Evolutionary conservation across 2,888 invertebrate genomes (phyloP), one percentile per base, ranked within the genome.

Genomic region (Eilema caniola): DNA sequence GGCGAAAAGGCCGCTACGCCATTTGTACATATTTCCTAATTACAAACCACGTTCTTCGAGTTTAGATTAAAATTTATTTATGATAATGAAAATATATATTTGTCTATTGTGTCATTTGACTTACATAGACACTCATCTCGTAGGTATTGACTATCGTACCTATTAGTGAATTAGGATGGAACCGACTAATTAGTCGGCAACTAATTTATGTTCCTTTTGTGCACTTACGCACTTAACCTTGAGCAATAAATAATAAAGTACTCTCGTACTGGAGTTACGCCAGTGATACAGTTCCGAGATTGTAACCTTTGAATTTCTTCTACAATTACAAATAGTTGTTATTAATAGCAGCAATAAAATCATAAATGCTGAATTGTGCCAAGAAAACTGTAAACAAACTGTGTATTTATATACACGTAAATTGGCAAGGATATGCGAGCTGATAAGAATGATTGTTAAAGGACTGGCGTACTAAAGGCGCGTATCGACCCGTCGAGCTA

Each of bases 381-480:
- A 67, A 65, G 57, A 41, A 65, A 28, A 14, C 23, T 28, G 60
- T 71, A 63, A 67, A 67, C 67, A 67, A 33, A 64, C 31, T 23
- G 12, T 31, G 12, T 24, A 60, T 63, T 24, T 37, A 63, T 12
- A 31, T 53, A 25, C 25, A 24, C 24, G 24, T 12, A 24, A 66
- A 62, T 66, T 62, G 59, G 59, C 67, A 67, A 63, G 47, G 24
- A 0, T 24, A 2, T 31, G 25, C 20, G 56, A 28, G 57, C 62
- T 72, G 66, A 23, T 64, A 20, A 25, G 59, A 25, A 23, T 63
- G 12, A 41, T 73, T 89, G 83, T 79, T 86, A 74, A 79, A 94
- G 92, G 94, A 94, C 81, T 94, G 92, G 94, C 93, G 92, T 80
- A 92, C 91, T 63, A 94, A 92, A 90, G 95, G 95, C 25, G 90